Base-by-base conservation (phyloP, 2,797 vertebrate species). In the Kryptopterus vitreolus region DNA sequence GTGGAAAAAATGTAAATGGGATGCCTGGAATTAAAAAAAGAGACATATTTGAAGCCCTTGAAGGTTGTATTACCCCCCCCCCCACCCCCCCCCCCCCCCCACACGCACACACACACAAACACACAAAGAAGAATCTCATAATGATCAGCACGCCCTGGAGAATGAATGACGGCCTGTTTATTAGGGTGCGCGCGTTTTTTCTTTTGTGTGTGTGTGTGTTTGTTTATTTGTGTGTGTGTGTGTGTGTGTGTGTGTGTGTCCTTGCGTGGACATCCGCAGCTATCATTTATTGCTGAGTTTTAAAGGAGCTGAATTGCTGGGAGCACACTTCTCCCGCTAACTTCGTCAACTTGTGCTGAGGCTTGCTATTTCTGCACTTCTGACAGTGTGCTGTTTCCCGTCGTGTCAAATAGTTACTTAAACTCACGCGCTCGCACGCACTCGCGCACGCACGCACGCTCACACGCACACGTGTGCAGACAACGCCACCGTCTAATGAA, bases 281-380 rank as follows among this genome's bases (percentile, higher is more conserved):
- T 86, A 91, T 91, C 76, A 89, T 91, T 90, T 91, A 86, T n/a
- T 90, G 88, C 81, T 84, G 78, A 55, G 69, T 87, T 89, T 87
- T 86, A 82, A 90, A 88, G 86, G 86, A 89, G 86, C 70, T 85
- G 87, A 86, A 86, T 86, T 80, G 90, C 83, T 89, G 38, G 82
- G 87, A 86, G 86, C 82, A 79, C 84, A 87, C 79, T 87, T 85
- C 55, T 59, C 53, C 35, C 46, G 10, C 35, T 81, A 88, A 88
- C 82, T 84, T 83, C 78, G 86, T 88, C 81, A 89, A 58, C 80
- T 91, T 92, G 85, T 91, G 91, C 91, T 92, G 90, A 92, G 87
- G 90, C 83, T 81, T 85, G 89, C 81, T 85, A 85, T 83, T 91
- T 85, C 83, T 86, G 35, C 80, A 84, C 80, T 89, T 91, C 87